phyloP scores from a whole-genome alignment of 2,797 vertebrate species.

The Epinephelus awoara region DNA sequence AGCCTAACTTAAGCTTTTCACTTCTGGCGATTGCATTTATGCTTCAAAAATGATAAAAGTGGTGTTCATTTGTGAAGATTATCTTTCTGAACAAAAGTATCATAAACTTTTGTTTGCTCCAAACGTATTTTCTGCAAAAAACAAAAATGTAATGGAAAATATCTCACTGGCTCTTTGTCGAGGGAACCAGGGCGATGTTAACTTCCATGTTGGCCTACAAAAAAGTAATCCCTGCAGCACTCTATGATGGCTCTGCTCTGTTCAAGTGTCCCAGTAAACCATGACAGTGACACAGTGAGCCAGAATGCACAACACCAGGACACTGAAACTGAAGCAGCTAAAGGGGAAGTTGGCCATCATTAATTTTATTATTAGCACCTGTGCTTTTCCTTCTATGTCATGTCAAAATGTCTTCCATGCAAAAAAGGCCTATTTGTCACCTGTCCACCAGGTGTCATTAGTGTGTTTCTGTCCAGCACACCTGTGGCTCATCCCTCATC shows the following conservation, averaged over 20 bases:
- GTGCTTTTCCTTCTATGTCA: background rate
- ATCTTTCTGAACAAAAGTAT: too few species aligned
- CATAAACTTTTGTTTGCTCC: too few species aligned
- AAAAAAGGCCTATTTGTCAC: background rate
- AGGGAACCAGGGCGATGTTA: too few species aligned
- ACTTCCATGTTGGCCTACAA: too few species aligned
- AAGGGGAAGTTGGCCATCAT: background rate
- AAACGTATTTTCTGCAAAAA: too few species aligned
- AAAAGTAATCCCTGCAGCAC: too few species aligned
- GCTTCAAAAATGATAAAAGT: too few species aligned
- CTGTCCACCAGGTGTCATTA: constrained; percentile 3
- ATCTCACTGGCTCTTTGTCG: too few species aligned
- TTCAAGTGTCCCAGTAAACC: background rate
- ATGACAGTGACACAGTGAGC: background rate
- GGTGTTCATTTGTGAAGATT: too few species aligned
- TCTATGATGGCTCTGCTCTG: background rate
- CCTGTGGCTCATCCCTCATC: constrained; percentile 3
- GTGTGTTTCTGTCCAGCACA: background rate
- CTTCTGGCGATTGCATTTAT: too few species aligned
- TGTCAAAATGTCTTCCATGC: background rate
- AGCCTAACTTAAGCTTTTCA: too few species aligned
- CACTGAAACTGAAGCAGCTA: background rate
- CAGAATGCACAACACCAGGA: background rate
- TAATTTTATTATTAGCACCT: background rate
- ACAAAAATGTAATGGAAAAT: too few species aligned